Evolutionary conservation across 2,888 invertebrate genomes (phyloP), one percentile per base, ranked within the genome.

Genomic region (Carabus problematicus): DNA sequence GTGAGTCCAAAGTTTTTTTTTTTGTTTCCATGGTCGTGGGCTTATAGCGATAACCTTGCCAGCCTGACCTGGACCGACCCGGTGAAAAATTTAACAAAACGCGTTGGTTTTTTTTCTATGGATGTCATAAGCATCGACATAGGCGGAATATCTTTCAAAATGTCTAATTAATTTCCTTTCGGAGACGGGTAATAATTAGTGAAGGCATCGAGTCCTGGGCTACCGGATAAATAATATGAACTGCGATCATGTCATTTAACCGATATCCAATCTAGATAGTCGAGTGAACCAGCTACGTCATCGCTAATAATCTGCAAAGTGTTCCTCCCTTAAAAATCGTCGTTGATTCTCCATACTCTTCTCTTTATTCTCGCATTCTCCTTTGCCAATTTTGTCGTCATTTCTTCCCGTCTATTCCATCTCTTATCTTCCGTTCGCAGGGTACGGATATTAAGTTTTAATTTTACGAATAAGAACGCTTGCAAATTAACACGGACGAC

Each of bases 391-490:
- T 29, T 56, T 12, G 56, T 56, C 56, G 14, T 19, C 14, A 12
- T 39, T 12, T 6, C 12, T 56, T 56, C 56, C 14, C 11, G 56
- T n/a, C 56, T 18, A 40, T 42, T 40, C 4, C 19, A 8, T 16
- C 47, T 62, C 43, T 69, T 69, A 69, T 69, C 69, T 69, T 45
- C n/a, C 45, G 39, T 43, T 12, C 69, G 62, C 69, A 69, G 69
- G 62, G 59, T 42, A 59, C 49, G 66, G 69, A 69, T 69, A 69
- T 69, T 69, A 69, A 69, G 69, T 69, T 69, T 69, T 69, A 69
- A 69, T 69, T 69, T 69, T 69, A 61, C 62, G 69, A 69, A 69
- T 69, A 69, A 69, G 69, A 69, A 62, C 55, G 56, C 69, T 56
- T 62, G 62, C 62, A 69, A 69, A 69, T 69, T 69, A 69, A 69